Evolutionary conservation across 2,888 invertebrate species (phyloP).

Genomic region (Synergus laeviventris): DNA sequence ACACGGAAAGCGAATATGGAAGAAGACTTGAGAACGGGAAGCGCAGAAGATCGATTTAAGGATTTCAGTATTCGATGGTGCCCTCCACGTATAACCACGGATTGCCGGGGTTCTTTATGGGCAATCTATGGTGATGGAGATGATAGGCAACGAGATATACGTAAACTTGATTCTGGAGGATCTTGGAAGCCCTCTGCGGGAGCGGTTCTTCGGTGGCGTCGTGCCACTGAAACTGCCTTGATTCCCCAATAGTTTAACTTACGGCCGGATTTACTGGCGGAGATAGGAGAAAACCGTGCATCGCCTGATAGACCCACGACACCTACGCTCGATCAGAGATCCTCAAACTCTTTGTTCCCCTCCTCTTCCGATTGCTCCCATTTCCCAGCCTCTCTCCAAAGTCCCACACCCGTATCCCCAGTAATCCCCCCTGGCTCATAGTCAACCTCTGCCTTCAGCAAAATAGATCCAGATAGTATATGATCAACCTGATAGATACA

Average conservation of each 20-base stretch:
- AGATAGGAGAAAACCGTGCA: constrained; percentile 71
- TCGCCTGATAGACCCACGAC: constrained; percentile 71
- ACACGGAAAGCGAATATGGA: constrained; percentile 52
- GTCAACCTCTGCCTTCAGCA: constrained; percentile 15
- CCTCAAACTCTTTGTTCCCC: constrained; percentile 59
- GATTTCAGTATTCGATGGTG: constrained; percentile 62
- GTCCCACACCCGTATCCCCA: neutral
- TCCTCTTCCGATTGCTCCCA: constrained; percentile 30
- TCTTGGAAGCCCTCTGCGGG: constrained; percentile 63
- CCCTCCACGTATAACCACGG: constrained; percentile 73
- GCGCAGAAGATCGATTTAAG: constrained; percentile 61
- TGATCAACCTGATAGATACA: neutral
- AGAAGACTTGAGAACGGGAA: constrained; percentile 52
- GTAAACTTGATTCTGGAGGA: constrained; percentile 74
- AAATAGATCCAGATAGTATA: neutral
- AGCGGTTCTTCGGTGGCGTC: constrained; percentile 52
- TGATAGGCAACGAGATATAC: constrained; percentile 76
- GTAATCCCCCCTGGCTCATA: constrained; percentile 12
- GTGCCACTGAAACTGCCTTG: constrained; percentile 54
- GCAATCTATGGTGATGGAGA: constrained; percentile 76
- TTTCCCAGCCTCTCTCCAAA: constrained; percentile 33
- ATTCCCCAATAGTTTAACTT: constrained; percentile 76
- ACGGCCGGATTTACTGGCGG: constrained; percentile 75
- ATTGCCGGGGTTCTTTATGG: constrained; percentile 75
- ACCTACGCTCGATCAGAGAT: constrained; percentile 67